Evolutionary conservation across 2,113 vertebrate genomes (phyloP), one percentile per base, ranked within the genome.

Genomic region (Hemicordylus capensis): DNA sequence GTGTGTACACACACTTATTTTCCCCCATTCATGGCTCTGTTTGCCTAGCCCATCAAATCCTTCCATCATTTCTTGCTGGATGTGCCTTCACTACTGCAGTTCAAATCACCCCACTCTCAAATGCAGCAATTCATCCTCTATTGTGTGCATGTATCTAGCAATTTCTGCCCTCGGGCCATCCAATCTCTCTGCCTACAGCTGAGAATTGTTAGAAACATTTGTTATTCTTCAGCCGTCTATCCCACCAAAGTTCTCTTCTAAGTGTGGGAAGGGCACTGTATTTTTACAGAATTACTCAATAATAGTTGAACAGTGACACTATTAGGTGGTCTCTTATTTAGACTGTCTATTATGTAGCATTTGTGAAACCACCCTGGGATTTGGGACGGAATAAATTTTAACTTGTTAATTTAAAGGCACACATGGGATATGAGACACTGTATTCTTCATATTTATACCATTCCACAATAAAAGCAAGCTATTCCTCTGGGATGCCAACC

Each of bases 171-270:
- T 94, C 24, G 0, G 90, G 93, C 90, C 91, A 94, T 85, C 70
- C 77, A 73, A 63, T 79, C 58, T 91, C 93, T 85, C 93, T 90
- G 88, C 90, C 91, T 90, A 42, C 89, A 91, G 91, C 91, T 75
- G 86, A 93, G 93, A 90, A 90, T 26, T 87, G 90, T 91, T 93
- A 93, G n/a, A 94, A 94, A 94, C 92, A 93, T 93, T 91, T 95
- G 94, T 94, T 94, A 92, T 87, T 93, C 90, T 92, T 92, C 89
- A 31, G 79, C 94, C 92, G 93, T 69, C 86, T 87, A 88, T 51
- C 84, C 88, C 89, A 90, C 93, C 85, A 48, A 84, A 93, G 94
- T 70, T 86, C 87, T 91, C 85, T 91, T 91, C 91, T 88, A 88
- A 93, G 69, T 24, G 85, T 64, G 88, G 77, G 37, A 11, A 59